These are phyloP conservation scores for Stichopus chloronotus DNA, from an alignment of 35 echinoderm and acorn worm genomes.

Conservation along the genomic window DNA sequence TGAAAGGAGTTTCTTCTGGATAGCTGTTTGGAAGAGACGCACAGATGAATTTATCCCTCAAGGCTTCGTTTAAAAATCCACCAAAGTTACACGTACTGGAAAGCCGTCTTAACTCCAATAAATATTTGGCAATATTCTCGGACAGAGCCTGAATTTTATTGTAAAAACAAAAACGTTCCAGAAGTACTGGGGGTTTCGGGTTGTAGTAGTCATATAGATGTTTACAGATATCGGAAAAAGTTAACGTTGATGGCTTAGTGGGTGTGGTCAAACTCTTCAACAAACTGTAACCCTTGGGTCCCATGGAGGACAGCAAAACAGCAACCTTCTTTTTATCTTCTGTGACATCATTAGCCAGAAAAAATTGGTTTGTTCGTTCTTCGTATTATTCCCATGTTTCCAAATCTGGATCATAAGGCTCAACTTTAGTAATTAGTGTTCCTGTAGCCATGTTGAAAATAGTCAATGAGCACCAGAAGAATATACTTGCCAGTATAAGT, in stretches of 20 bases:
- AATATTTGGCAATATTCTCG: not conserved
- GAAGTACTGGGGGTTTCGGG: constrained; percentile 33
- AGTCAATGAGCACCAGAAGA: not conserved
- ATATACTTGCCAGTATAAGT: too few species aligned
- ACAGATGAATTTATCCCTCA: constrained; percentile 40
- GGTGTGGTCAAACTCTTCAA: constrained; percentile 38
- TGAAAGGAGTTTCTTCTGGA: constrained; percentile 43
- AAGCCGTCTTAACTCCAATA: constrained; percentile 7
- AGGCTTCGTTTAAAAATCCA: not conserved
- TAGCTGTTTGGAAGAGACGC: not conserved
- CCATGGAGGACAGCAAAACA: constrained; percentile 29
- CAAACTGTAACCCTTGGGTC: constrained; percentile 24
- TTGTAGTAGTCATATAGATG: constrained; percentile 9
- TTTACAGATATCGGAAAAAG: constrained; percentile 10
- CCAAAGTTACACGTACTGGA: constrained; percentile 23
- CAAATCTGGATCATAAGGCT: too few species aligned
- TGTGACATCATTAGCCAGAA: not conserved
- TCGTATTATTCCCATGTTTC: too few species aligned
- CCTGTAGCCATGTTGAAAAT: too few species aligned
- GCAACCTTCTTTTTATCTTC: constrained; percentile 44
- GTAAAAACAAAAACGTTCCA: constrained; percentile 37
- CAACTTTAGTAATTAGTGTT: too few species aligned
- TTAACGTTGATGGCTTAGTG: not conserved
- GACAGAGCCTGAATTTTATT: not conserved
- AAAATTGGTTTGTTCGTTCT: not conserved